Evolutionary conservation across 1,140 invertebrate species (phyloP).

Genomic region (Caenorhabditis tropicalis): DNA sequence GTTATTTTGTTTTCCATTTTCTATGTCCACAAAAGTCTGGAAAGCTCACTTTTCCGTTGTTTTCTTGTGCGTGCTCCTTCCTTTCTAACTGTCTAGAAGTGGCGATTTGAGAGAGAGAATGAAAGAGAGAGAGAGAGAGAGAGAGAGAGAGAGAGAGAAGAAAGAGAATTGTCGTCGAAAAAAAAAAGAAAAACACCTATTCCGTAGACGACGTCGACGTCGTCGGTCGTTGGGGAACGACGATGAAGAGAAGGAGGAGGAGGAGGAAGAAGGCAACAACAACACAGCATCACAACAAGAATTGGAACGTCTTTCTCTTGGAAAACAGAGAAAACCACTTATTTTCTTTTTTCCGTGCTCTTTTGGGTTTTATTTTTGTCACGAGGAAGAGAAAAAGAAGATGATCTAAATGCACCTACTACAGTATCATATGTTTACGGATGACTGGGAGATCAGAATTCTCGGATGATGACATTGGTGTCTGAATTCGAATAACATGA

Average conservation of each 20-base stretch:
- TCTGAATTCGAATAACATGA: too few relatives aligned
- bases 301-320: not conserved
- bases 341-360: not conserved
- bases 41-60: not conserved
- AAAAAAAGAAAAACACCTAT: conserved; percentile 1
- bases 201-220: not conserved
- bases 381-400: not conserved
- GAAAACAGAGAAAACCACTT: not conserved
- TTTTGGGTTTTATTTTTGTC: not conserved
- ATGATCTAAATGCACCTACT: too few relatives aligned
- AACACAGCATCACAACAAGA: conserved; percentile 5
- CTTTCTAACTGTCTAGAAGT: not conserved
- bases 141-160: too few relatives aligned
- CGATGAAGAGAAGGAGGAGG: too few relatives aligned
- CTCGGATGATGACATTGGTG: too few relatives aligned
- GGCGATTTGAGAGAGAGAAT: too few relatives aligned
- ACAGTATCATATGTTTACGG: too few relatives aligned
- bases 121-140: too few relatives aligned
- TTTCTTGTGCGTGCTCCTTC: not conserved
- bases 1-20: conserved; percentile 30
- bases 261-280: not conserved
- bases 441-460: too few relatives aligned
- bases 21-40: not conserved
- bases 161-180: not conserved
- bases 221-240: not conserved